Evolutionary conservation across 2,113 vertebrate species (phyloP).

Genomic region (Xiphias gladius): DNA sequence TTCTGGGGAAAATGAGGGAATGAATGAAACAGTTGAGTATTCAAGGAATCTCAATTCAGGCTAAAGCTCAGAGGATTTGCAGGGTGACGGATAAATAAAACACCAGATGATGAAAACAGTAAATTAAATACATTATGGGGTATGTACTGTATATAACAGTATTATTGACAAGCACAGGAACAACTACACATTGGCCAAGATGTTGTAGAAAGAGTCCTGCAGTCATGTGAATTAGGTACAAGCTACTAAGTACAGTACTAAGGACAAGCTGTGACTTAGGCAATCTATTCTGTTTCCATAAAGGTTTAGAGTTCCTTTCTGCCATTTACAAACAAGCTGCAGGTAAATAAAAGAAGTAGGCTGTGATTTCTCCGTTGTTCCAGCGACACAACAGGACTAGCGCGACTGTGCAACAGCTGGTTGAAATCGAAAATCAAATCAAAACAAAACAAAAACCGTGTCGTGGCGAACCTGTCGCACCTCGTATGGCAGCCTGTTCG

Average conservation of each 20-base stretch:
- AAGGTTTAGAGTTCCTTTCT: too few relatives aligned
- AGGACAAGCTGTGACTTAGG: background rate
- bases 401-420: background rate
- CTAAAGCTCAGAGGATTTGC: too few relatives aligned
- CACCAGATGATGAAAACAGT: background rate
- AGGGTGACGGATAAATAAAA: too few relatives aligned
- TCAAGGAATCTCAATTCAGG: background rate
- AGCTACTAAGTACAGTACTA: background rate
- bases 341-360: too few relatives aligned
- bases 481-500: background rate
- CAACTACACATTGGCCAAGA: background rate
- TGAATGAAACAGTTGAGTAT: background rate
- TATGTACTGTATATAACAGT: background rate
- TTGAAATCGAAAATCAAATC: background rate
- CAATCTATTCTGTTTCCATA: background rate
- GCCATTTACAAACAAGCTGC: too few relatives aligned
- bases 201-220: background rate
- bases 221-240: background rate
- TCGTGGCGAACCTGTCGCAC: slow-evolving; percentile 20
- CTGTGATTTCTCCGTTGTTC: background rate
- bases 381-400: background rate
- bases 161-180: background rate
- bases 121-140: background rate
- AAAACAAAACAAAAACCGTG: background rate
- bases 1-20: background rate